Evolutionary conservation across 1,140 invertebrate species (phyloP).

Genomic region (Cydia pomonella): DNA sequence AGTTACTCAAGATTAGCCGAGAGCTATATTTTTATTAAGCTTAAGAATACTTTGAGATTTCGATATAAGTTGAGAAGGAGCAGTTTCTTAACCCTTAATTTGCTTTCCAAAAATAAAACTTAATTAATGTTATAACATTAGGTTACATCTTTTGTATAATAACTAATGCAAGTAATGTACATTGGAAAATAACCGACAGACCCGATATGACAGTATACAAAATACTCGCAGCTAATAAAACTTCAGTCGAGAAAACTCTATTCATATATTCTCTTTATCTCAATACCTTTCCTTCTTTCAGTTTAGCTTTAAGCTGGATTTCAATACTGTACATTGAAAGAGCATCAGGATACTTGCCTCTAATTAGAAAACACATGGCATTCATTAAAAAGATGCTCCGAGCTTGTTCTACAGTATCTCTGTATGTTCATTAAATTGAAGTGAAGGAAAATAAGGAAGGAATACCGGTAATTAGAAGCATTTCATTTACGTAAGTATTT

Average conservation of each 20-base stretch:
- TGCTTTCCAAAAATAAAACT: too few species aligned
- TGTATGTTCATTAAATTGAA: constrained; percentile 15
- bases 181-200: not conserved
- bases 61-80: too few species aligned
- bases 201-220: not conserved
- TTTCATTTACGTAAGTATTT: not conserved
- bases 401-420: constrained; percentile 23
- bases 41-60: too few species aligned
- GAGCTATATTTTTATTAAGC: too few species aligned
- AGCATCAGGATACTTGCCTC: not conserved
- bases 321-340: not conserved
- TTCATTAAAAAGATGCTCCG: constrained; percentile 18
- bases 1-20: too few species aligned
- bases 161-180: not conserved
- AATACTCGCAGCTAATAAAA: not conserved
- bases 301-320: not conserved
- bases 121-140: too few species aligned
- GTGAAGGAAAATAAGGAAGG: not conserved
- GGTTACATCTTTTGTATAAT: too few species aligned
- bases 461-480: not conserved
- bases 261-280: not conserved
- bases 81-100: too few species aligned
- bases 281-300: not conserved
- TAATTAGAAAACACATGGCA: constrained; percentile 24
- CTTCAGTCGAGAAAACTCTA: not conserved